Base-by-base conservation (phyloP, 2,113 vertebrate genomes). In the Apodemus speciosus region DNA sequence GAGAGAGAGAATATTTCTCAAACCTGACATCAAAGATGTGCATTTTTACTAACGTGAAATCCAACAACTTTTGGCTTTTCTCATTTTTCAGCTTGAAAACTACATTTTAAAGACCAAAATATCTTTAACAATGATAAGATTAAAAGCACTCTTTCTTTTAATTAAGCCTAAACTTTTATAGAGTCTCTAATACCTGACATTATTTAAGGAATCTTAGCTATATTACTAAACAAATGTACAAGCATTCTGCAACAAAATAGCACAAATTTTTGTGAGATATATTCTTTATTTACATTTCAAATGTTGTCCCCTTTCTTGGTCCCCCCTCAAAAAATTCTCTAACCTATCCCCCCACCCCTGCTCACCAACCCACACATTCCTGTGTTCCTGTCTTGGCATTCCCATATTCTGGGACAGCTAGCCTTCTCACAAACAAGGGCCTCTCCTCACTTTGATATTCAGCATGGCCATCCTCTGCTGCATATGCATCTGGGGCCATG, bases 21-120 rank as follows among this genome's bases (percentile, higher is more conserved):
- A 2, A 51, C 14, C 18, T 75, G 25, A 75, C 51, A 88, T 79
- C 53, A 75, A 71, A 87, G 32, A 80, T 46, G 10, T 66, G 30
- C 40, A 68, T 6, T 80, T 5, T 69, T 77, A 92, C 11, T 75
- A 72, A 68, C 5, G 20, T 27, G 20, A 85, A 6, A 62, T 60
- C 1, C 80, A 14, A 6, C 35, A 83, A 71, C 13, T 66, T 93
- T 94, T 80, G 51, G 25, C 16, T 87, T 86, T 86, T 6, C 13
- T 77, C n/a, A 94, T 46, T 43, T 6, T 21, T 93, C 23, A 83
- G 14, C 9, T 87, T 93, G 89, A 68, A 88, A 92, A 68, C 21
- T 91, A 20, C 58, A 60, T 32, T 9, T 84, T 72, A 68, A 87
- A 94, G 30, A 40, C 3, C 0, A 30, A 80, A 69, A 80, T 0